Conservation (phyloP, 2,113 vertebrate species). For the Pyxicephalus adspersus region DNA sequence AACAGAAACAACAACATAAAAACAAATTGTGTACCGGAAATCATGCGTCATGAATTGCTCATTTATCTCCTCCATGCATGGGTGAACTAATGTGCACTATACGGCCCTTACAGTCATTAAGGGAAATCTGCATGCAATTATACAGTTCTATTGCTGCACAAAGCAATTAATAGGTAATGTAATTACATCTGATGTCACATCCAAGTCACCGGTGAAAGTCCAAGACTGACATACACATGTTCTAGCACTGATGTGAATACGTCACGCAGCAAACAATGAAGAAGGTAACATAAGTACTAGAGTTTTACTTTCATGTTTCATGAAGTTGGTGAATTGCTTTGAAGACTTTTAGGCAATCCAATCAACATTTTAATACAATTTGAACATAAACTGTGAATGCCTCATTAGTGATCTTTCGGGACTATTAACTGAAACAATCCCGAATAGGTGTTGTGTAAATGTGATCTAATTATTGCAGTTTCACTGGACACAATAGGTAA, state of each 20-base stretch:
- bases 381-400: too few relatives aligned
- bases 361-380: too few relatives aligned
- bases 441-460: too few relatives aligned
- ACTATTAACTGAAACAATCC: too few relatives aligned
- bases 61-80: background rate
- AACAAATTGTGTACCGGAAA: background rate
- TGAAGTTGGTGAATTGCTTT: background rate
- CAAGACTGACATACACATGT: background rate
- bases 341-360: too few relatives aligned
- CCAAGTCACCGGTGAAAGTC: background rate
- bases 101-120: background rate
- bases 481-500: too few relatives aligned
- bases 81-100: background rate
- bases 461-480: too few relatives aligned
- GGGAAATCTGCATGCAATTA: background rate
- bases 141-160: background rate
- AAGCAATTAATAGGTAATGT: constrained; percentile 14
- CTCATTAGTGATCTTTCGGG: too few relatives aligned
- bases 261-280: background rate
- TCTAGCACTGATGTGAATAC: background rate
- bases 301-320: background rate
- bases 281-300: background rate
- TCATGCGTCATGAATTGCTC: background rate
- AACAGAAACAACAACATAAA: background rate
- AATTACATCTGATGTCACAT: background rate